Evolutionary conservation across 35 echinoderm and acorn worm species (phyloP).

Genomic region (Chiridota heheva): DNA sequence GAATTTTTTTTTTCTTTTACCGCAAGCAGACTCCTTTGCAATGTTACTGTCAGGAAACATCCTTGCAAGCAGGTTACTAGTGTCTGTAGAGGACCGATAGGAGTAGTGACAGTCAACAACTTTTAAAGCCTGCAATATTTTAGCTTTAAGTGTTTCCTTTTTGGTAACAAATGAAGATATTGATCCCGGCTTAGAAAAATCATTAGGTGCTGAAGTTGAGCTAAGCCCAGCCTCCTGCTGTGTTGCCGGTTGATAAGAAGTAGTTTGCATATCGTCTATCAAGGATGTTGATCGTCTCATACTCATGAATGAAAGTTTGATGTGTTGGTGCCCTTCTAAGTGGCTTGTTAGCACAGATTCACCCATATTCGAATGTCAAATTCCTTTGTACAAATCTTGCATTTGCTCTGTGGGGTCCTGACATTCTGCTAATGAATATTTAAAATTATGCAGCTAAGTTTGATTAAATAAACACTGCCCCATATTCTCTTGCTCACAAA

Average conservation of each 20-base stretch:
- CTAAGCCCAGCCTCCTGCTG: neutral
- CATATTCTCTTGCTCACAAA: no score
- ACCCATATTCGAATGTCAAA: constrained; percentile 23
- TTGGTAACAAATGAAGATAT: constrained; percentile 13
- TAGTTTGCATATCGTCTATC: constrained; percentile 21
- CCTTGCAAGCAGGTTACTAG: neutral
- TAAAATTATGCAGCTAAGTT: constrained; percentile 2
- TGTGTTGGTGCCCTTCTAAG: neutral
- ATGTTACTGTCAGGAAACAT: constrained; percentile 9
- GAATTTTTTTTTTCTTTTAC: neutral
- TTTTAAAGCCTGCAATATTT: neutral
- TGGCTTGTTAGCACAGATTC: constrained; percentile 3
- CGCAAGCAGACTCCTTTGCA: neutral
- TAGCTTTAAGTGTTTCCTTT: constrained; percentile 8
- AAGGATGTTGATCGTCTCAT: neutral
- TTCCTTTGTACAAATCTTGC: constrained; percentile 6
- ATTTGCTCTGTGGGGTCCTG: neutral
- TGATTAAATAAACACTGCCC: constrained; percentile 13
- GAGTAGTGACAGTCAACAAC: constrained; percentile 3
- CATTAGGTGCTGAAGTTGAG: constrained; percentile 12
- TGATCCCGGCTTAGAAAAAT: neutral
- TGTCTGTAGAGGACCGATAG: neutral
- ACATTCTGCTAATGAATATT: constrained; percentile 1
- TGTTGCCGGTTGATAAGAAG: constrained; percentile 7
- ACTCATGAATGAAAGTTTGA: constrained; percentile 9